A percentile compares a stretch with the other conserved stretches of the same genome.
Evolutionary conservation across 2,888 invertebrate genomes (phyloP).

Genomic region (Aleiodes leptofemur): DNA sequence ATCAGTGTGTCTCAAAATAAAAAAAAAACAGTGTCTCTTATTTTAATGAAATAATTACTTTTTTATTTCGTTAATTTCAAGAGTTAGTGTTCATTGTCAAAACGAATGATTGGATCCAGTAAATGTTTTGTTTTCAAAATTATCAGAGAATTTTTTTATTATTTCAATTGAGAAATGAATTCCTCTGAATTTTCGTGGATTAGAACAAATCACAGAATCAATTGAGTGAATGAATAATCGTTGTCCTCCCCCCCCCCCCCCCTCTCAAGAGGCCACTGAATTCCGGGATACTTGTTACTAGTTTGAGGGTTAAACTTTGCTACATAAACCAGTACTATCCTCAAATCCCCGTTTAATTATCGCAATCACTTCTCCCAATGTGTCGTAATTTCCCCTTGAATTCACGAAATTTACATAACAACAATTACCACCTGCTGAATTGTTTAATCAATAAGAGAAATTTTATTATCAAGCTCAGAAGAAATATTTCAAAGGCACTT

Average conservation of each 20-base stretch:
- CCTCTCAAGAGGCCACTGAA: conserved; percentile 26
- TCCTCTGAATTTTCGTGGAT: conserved; percentile 11
- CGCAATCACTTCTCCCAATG: not conserved
- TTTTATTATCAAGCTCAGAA: not conserved
- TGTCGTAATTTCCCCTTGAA: not conserved
- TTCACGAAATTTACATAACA: not conserved
- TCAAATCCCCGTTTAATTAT: conserved; percentile 1
- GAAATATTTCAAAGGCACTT: not conserved
- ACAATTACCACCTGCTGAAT: too few species aligned
- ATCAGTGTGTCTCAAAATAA: not conserved
- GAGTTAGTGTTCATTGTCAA: too few species aligned
- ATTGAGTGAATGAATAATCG: conserved; percentile 30
- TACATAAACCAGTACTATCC: conserved; percentile 8
- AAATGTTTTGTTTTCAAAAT: too few species aligned
- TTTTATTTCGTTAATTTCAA: too few species aligned
- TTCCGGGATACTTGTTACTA: conserved; percentile 17
- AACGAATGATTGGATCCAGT: too few species aligned
- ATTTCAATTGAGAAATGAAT: not conserved
- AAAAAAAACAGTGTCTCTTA: too few species aligned
- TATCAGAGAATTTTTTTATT: too few species aligned
- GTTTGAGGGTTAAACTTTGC: conserved; percentile 34
- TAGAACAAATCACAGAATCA: not conserved
- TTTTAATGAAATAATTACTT: too few species aligned
- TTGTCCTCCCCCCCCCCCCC: not conserved
- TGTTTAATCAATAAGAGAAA: too few species aligned